A percentile compares a stretch with the other conserved stretches of the same genome.
Conservation (phyloP, 2,113 vertebrate genomes). For the Cyanoderma ruficeps region DNA sequence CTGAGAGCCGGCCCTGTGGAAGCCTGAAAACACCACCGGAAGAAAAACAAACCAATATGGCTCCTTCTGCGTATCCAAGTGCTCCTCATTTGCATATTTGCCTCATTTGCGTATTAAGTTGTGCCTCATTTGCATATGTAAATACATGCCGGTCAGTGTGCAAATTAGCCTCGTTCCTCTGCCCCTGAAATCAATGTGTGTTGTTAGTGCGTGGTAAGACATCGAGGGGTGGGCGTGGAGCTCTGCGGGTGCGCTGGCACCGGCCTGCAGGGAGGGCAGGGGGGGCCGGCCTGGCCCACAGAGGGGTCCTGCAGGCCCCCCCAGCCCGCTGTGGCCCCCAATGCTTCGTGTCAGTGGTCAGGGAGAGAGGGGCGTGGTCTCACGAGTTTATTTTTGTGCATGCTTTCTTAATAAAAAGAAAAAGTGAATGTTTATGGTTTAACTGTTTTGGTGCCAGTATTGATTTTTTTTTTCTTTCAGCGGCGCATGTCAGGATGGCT, state of each 20-base stretch:
- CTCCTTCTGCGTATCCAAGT: slow-evolving; percentile 52
- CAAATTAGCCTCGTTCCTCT: slow-evolving; percentile 57
- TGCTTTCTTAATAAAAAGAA: slow-evolving; percentile 85
- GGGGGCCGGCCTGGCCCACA: background rate
- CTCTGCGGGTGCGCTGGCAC: background rate
- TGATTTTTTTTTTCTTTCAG: slow-evolving; percentile 1
- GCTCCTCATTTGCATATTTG: slow-evolving; percentile 57
- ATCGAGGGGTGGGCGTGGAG: background rate
- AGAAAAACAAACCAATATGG: background rate
- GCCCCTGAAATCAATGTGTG: background rate
- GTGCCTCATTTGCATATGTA: slow-evolving; percentile 67
- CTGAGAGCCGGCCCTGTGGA: background rate
- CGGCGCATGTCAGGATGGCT: background rate
- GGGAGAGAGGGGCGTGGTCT: slow-evolving; percentile 68
- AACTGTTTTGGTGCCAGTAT: slow-evolving; percentile 48
- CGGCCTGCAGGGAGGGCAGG: background rate
- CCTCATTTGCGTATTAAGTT: slow-evolving; percentile 54
- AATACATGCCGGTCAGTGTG: slow-evolving; percentile 71
- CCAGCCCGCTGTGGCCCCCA: background rate
- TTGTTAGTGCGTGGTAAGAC: slow-evolving; percentile 2
- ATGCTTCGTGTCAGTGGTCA: slow-evolving; percentile 58
- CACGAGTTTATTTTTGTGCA: slow-evolving; percentile 82
- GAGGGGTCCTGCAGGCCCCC: background rate
- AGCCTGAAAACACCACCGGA: background rate
- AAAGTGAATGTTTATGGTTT: slow-evolving; percentile 76